phyloP scores from a whole-genome alignment of 2,113 vertebrate genomes.

The Uria lomvia region DNA sequence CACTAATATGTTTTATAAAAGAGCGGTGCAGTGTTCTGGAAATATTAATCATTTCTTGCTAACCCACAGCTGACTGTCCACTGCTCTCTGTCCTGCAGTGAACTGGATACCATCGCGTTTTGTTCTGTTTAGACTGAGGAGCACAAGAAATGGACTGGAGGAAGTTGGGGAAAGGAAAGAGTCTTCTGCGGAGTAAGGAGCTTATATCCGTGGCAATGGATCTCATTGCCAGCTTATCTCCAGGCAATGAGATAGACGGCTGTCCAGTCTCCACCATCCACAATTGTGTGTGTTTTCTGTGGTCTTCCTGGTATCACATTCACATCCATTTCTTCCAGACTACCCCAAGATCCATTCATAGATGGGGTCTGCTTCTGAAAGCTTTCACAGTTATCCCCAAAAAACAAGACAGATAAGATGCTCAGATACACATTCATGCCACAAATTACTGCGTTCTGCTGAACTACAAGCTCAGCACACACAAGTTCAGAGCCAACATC shows the following conservation, averaged over 20 bases:
- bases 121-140: background rate
- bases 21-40: constrained; percentile 63
- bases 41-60: constrained; percentile 70
- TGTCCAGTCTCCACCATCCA: background rate
- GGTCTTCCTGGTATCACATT: background rate
- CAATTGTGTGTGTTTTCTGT: background rate
- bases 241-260: background rate
- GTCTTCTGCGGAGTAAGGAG: background rate
- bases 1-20: constrained; percentile 75
- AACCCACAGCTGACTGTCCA: constrained; percentile 44
- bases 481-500: background rate
- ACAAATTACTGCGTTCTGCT: background rate
- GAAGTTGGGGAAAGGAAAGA: background rate
- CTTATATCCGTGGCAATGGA: background rate
- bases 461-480: background rate
- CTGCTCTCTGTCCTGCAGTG: background rate
- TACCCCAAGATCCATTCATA: background rate
- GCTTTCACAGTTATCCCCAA: background rate
- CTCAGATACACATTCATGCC: background rate
- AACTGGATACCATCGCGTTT: background rate
- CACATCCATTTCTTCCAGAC: background rate
- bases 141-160: background rate
- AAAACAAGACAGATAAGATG: background rate
- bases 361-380: background rate
- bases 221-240: too few relatives aligned